These are phyloP conservation scores for Eupsilia transversa DNA, from an alignment of 2,888 invertebrate species.

Conservation along the genomic window DNA sequence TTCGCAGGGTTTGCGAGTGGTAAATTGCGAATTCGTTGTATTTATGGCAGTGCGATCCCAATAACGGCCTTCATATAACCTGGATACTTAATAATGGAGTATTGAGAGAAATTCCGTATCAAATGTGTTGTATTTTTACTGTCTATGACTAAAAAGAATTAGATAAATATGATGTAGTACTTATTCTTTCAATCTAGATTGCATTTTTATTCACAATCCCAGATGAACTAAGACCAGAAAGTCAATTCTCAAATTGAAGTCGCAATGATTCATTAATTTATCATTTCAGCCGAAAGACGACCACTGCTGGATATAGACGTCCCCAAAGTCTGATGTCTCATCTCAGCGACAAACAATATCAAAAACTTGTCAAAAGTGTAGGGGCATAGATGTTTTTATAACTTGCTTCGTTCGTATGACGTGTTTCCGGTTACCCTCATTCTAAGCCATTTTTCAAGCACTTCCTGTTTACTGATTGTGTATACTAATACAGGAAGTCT, in stretches of 20 bases:
- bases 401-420: neutral
- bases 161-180: neutral
- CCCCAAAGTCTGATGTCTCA: no score
- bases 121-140: conserved; percentile 1
- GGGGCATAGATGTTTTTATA: neutral
- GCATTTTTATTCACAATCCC: neutral
- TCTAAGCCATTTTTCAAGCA: neutral
- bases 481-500: no score
- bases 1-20: conserved; percentile 34
- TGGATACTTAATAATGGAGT: conserved; percentile 8
- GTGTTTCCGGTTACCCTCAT: neutral
- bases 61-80: conserved; percentile 22
- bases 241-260: neutral
- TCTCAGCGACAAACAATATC: no score
- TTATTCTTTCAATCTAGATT: neutral
- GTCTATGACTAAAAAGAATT: neutral
- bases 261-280: neutral
- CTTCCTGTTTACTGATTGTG: neutral
- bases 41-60: conserved; percentile 21
- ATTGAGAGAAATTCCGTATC: neutral
- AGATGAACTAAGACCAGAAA: no score
- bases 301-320: no score
- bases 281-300: no score
- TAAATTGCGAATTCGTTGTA: conserved; percentile 41
- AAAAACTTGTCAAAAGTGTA: no score